A percentile compares a stretch with the other conserved stretches of the same genome.
Evolutionary conservation across 2,888 invertebrate species (phyloP).

Genomic region (Mesorhabditis spiculigera): DNA sequence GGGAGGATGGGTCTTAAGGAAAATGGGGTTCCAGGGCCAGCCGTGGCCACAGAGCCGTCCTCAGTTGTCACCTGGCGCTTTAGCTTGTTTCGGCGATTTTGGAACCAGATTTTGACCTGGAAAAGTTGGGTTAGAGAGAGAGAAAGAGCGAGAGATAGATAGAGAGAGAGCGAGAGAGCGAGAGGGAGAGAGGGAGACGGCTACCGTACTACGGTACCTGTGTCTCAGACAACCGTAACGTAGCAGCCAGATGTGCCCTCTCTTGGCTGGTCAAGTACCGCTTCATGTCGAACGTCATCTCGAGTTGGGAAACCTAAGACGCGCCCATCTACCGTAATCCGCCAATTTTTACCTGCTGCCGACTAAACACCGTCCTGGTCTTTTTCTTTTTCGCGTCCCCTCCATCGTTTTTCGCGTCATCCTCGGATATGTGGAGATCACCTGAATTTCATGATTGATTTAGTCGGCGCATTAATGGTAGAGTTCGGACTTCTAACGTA

Average conservation of each 20-base stretch:
- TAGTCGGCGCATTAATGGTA: too few relatives aligned
- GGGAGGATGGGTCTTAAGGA: background rate
- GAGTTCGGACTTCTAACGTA: background rate
- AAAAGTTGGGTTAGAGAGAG: slow-evolving; percentile 1
- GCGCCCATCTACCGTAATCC: too few relatives aligned
- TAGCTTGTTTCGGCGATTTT: slow-evolving; percentile 53
- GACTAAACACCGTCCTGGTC: slow-evolving; percentile 55
- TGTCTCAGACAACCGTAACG: slow-evolving; percentile 50
- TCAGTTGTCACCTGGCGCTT: slow-evolving; percentile 40
- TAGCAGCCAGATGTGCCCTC: slow-evolving; percentile 43
- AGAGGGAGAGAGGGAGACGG: too few relatives aligned
- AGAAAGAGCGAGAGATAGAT: too few relatives aligned
- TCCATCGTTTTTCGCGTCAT: slow-evolving; percentile 13
- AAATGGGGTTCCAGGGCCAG: background rate
- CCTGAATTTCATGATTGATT: background rate
- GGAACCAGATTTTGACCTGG: slow-evolving; percentile 57
- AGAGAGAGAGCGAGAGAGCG: too few relatives aligned
- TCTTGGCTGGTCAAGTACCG: slow-evolving; percentile 51
- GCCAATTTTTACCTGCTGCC: slow-evolving; percentile 34
- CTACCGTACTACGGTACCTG: slow-evolving; percentile 29
- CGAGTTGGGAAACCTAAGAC: slow-evolving; percentile 47
- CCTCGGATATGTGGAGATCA: background rate
- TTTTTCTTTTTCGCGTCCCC: slow-evolving; percentile 47
- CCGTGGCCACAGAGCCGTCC: slow-evolving; percentile 15
- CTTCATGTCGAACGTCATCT: slow-evolving; percentile 45